Conservation (phyloP, 2,113 vertebrate species). For the Scopus umbretta region DNA sequence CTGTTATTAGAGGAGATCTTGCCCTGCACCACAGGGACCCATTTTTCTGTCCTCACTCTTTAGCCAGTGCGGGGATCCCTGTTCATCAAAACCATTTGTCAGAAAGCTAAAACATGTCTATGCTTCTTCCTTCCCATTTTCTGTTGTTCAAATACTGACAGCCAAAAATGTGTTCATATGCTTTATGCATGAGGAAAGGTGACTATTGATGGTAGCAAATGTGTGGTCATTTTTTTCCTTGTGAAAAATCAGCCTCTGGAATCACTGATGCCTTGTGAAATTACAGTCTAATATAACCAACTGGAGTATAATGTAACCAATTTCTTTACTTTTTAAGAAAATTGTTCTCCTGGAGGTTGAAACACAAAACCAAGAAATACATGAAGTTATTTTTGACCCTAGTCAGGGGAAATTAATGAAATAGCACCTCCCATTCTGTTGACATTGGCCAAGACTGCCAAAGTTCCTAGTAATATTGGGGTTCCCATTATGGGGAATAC, state of each 20-base stretch:
- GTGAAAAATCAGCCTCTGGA: conserved; percentile 41
- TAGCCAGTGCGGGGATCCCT: conserved; percentile 1
- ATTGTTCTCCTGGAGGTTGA: conserved; percentile 55
- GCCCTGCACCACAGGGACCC: conserved; percentile 54
- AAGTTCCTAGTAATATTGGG: conserved; percentile 19
- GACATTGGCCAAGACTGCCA: conserved; percentile 8
- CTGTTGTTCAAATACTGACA: neutral
- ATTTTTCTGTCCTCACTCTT: conserved; percentile 74
- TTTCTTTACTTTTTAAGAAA: conserved; percentile 45
- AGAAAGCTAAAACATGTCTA: conserved; percentile 22
- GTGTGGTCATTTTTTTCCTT: conserved; percentile 46
- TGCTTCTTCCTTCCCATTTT: neutral
- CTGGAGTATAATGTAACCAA: conserved; percentile 30
- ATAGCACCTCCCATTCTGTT: conserved; percentile 55
- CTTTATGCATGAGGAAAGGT: conserved; percentile 27
- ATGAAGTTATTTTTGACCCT: conserved; percentile 50
- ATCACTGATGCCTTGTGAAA: conserved; percentile 53
- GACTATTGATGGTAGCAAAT: conserved; percentile 38
- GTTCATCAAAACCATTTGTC: conserved; percentile 35
- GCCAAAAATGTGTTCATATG: neutral
- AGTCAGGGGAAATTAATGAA: conserved; percentile 59
- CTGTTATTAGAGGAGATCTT: conserved; percentile 60
- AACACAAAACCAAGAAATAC: conserved; percentile 39
- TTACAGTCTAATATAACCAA: conserved; percentile 35
- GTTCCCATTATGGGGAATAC: conserved; percentile 25